These are phyloP conservation scores for Chymomyza caudatula DNA, from an alignment of 2,888 invertebrate species.

Conservation along the genomic window DNA sequence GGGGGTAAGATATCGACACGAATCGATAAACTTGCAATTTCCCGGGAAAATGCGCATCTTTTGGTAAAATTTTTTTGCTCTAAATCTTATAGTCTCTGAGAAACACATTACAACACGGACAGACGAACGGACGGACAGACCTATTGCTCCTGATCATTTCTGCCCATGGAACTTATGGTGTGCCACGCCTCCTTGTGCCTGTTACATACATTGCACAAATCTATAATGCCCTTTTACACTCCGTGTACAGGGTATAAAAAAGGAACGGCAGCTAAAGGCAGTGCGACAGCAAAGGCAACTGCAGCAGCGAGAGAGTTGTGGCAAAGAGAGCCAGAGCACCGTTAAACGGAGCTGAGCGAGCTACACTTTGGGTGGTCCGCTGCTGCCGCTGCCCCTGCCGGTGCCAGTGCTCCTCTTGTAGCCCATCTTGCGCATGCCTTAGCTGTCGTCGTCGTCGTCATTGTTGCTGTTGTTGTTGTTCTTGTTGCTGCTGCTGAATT, in stretches of 20 bases:
- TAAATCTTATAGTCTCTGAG: too few relatives aligned
- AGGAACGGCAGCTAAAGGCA: background rate
- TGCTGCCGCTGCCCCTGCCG: slow-evolving; percentile 13
- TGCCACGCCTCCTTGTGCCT: background rate
- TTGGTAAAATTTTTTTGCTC: too few relatives aligned
- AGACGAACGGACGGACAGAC: too few relatives aligned
- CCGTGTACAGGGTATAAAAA: background rate
- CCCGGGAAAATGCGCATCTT: too few relatives aligned
- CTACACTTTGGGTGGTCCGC: slow-evolving; percentile 36
- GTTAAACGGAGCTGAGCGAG: slow-evolving; percentile 57
- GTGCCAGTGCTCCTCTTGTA: slow-evolving; percentile 40
- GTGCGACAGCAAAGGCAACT: background rate
- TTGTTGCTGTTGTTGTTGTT: slow-evolving; percentile 30
- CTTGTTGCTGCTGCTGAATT: slow-evolving; percentile 41
- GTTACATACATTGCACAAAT: background rate
- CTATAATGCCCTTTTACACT: background rate
- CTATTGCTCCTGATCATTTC: too few relatives aligned
- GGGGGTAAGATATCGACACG: too few relatives aligned
- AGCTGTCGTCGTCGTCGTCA: slow-evolving; percentile 39
- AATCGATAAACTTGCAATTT: too few relatives aligned
- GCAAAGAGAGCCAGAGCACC: slow-evolving; percentile 17
- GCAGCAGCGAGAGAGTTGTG: slow-evolving; percentile 59
- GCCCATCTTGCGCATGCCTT: slow-evolving; percentile 46
- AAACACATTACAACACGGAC: too few relatives aligned
- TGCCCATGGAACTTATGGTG: too few relatives aligned